phyloP scores from a whole-genome alignment of 2,113 vertebrate genomes.

The Oncorhynchus mykiss region DNA sequence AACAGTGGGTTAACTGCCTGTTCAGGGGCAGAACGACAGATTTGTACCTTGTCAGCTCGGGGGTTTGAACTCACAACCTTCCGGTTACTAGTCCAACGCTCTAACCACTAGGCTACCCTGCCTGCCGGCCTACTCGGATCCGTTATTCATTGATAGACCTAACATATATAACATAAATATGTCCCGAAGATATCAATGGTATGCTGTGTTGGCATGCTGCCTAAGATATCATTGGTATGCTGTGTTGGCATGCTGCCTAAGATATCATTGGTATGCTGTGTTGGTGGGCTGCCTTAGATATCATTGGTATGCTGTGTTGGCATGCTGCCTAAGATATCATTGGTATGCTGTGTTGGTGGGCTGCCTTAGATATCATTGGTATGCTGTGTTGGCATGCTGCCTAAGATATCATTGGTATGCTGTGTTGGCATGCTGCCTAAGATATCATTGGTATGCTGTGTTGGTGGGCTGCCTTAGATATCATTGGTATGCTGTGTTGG shows the following conservation, averaged over 20 bases:
- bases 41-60: too few species aligned
- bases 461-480: background rate
- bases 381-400: slow-evolving; percentile 26
- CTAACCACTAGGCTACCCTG: too few species aligned
- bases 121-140: slow-evolving; percentile 49
- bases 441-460: slow-evolving; percentile 29
- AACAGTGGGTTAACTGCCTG: too few species aligned
- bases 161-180: slow-evolving; percentile 24
- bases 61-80: too few species aligned
- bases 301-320: slow-evolving; percentile 35
- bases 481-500: slow-evolving; percentile 38
- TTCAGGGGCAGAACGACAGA: too few species aligned
- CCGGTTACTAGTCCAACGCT: too few species aligned
- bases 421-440: slow-evolving; percentile 13
- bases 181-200: background rate
- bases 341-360: slow-evolving; percentile 33
- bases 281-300: background rate
- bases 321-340: too few species aligned
- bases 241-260: slow-evolving; percentile 39
- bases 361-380: background rate
- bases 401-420: slow-evolving; percentile 3
- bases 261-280: slow-evolving; percentile 29
- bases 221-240: slow-evolving; percentile 10
- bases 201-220: slow-evolving; percentile 35
- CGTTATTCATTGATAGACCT: slow-evolving; percentile 54